phyloP scores from a whole-genome alignment of 2,797 vertebrate genomes.

The Eulemur albifrons region DNA sequence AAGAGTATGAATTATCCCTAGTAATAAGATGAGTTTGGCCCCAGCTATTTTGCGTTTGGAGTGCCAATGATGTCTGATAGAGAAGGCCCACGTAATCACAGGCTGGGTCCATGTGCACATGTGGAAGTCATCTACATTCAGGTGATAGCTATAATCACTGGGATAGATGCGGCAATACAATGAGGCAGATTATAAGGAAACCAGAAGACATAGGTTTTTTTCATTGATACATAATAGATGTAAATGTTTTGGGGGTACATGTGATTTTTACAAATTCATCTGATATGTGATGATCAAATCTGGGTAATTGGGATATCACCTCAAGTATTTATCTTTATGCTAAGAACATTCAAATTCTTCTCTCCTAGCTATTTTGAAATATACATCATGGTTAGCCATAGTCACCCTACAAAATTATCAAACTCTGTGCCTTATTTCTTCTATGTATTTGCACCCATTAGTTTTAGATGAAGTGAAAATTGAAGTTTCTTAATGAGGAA shows the following conservation, averaged over 20 bases:
- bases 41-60: not conserved
- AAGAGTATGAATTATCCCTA: not conserved
- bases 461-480: not conserved
- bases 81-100: not conserved
- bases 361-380: not conserved
- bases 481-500: not conserved
- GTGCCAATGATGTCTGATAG: not conserved
- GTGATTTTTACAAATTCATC: not conserved
- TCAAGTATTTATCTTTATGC: not conserved
- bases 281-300: not conserved
- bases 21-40: not conserved
- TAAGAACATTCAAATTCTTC: not conserved
- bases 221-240: not conserved
- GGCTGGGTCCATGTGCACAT: not conserved
- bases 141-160: not conserved
- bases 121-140: not conserved
- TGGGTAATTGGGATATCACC: not conserved
- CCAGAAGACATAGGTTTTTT: not conserved
- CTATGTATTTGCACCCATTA: not conserved
- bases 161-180: not conserved
- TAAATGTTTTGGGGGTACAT: not conserved
- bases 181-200: not conserved
- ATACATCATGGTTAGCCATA: not conserved
- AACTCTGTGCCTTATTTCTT: not conserved
- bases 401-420: not conserved